These are phyloP conservation scores for Oreochromis grahami DNA, from an alignment of 2,797 vertebrate genomes.

Conservation along the genomic window DNA sequence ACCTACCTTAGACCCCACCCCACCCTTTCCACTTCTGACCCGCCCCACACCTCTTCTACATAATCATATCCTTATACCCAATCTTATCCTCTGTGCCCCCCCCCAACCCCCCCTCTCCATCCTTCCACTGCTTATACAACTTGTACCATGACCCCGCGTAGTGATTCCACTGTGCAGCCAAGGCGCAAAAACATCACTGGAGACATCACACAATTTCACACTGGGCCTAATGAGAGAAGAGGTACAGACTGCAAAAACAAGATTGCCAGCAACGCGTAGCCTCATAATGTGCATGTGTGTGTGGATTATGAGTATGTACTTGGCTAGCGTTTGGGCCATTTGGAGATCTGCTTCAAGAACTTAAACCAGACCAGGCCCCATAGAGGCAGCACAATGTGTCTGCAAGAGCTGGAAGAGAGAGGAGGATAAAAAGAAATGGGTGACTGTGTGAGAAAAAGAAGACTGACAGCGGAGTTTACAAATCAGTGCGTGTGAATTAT, in stretches of 20 bases:
- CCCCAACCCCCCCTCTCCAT: conserved; percentile 16
- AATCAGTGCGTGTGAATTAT: conserved; percentile 9
- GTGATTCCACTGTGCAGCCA: conserved; percentile 61
- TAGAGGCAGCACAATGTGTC: conserved; percentile 52
- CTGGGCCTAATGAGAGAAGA: conserved; percentile 62
- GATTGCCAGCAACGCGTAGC: conserved; percentile 49
- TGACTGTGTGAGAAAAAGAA: conserved; percentile 27
- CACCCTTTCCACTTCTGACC: neutral
- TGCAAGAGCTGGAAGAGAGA: conserved; percentile 33
- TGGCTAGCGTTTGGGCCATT: conserved; percentile 49
- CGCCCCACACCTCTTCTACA: conserved; percentile 26
- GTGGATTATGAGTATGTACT: conserved; percentile 40
- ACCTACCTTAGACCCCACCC: neutral
- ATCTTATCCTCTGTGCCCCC: conserved; percentile 16
- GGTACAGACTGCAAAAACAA: conserved; percentile 63
- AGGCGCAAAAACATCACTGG: conserved; percentile 63
- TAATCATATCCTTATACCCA: conserved; percentile 47
- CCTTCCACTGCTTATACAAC: conserved; percentile 56
- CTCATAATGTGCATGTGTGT: conserved; percentile 26
- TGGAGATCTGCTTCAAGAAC: conserved; percentile 68
- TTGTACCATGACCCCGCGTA: conserved; percentile 61
- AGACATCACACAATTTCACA: conserved; percentile 64
- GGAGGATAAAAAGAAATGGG: conserved; percentile 14
- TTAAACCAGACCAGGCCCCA: conserved; percentile 55
- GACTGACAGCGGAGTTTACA: neutral